These are phyloP conservation scores for Semnornis frantzii DNA, from an alignment of 2,113 vertebrate species.

Conservation along the genomic window DNA sequence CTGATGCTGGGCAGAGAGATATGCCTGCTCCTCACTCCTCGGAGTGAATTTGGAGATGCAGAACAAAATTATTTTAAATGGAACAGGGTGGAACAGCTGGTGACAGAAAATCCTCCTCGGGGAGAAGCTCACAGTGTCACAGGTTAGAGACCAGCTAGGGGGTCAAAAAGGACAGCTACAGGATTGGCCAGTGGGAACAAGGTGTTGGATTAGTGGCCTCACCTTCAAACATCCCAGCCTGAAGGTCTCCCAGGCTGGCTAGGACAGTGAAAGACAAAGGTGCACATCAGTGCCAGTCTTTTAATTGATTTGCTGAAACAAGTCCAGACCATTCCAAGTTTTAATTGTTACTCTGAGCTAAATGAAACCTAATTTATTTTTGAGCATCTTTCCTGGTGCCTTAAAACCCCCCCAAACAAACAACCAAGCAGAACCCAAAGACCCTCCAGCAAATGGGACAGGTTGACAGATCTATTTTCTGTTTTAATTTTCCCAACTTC, in stretches of 20 bases:
- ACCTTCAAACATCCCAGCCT: neutral
- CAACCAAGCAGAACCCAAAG: neutral
- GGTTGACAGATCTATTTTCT: neutral
- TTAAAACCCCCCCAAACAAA: neutral
- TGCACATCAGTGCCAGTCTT: neutral
- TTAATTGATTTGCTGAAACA: slow-evolving; percentile 40
- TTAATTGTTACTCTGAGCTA: slow-evolving; percentile 50
- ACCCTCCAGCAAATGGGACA: neutral
- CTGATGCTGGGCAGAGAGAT: neutral
- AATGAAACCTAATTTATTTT: slow-evolving; percentile 34
- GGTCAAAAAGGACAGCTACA: neutral
- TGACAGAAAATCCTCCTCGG: neutral
- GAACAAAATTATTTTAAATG: neutral
- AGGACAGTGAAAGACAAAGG: neutral
- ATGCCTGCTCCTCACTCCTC: neutral
- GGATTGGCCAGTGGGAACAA: neutral
- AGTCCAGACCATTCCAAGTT: neutral
- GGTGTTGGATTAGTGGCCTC: neutral
- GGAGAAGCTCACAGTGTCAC: neutral
- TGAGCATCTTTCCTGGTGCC: neutral
- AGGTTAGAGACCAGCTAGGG: neutral
- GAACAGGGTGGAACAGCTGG: neutral
- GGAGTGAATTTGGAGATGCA: neutral
- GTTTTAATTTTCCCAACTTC: neutral
- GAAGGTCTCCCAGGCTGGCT: neutral